Evolutionary conservation across 1,140 invertebrate species (phyloP), one percentile per base, ranked within the genome.

Genomic region (Musca domestica): DNA sequence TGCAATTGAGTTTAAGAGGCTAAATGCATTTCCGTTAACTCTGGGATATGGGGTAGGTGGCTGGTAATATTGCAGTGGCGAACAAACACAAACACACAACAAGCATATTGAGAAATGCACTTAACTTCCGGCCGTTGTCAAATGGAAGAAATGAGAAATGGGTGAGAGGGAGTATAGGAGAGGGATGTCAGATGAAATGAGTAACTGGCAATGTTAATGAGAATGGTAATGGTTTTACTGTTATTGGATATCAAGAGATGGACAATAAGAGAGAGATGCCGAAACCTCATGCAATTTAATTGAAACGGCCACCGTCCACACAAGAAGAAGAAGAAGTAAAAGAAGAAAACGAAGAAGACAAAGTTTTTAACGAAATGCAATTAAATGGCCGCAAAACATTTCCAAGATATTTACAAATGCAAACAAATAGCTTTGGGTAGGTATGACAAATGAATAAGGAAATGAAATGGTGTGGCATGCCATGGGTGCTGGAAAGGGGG

Each of bases 61-160:
- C 10, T 4, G 23, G 17, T 15, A 30, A 41, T 14, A 58, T 41
- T 61, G 56, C 56, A 61, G n/a, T n/a, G n/a, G n/a, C n/a, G n/a
- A 61, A 34, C 30, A 61, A 58, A 58, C n/a, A 58, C n/a, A 61
- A 27, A 6, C 19, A 30, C 27, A 41, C 15, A 23, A 20, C n/a
- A 27, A 27, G 7, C 56, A 61, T 61, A 34, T 61, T 61, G 56
- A 49, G 14, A 65, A 41, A 64, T 54, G 73, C 77, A 78, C 75
- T 79, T 77, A 77, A 76, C 77, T 76, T 79, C 77, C 77, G 75
- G 49, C 77, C 34, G 34, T 41, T 79, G 76, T 75, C 75, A 74
- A 71, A 74, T 77, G 34, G 4, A 41, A 41, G 34, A 12, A 41
- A 41, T 41, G 4, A 12, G 12, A 10, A 10, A 12, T 12, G 10